Percentiles rank a stretch among this genome's conserved stretches.
Conservation (phyloP, 1,140 invertebrate genomes). For the Marisa cornuarietis region DNA sequence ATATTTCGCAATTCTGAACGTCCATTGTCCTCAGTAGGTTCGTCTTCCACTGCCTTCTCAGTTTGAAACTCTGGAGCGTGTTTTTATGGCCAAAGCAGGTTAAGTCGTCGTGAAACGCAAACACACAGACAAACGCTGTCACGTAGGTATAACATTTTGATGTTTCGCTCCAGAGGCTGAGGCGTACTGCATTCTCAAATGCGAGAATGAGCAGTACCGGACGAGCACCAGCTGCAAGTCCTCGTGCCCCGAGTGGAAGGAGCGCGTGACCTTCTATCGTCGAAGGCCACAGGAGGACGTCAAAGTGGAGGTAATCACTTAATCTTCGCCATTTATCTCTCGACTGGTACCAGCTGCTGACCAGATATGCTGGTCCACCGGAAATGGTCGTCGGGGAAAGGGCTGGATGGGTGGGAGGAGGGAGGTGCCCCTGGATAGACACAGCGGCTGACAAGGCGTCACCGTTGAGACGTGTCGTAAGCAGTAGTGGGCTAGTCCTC, state of each 20-base stretch:
- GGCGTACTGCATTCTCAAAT: constrained; percentile 70
- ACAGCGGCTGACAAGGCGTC: no score
- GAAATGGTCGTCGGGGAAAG: no score
- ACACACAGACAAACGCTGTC: background rate
- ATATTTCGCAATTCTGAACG: no score
- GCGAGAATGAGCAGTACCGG: constrained; percentile 67
- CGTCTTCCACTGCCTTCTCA: background rate
- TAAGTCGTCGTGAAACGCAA: no score
- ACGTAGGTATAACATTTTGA: no score
- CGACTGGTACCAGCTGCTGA: no score
- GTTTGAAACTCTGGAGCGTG: background rate
- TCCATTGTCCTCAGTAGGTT: background rate
- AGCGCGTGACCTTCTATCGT: constrained; percentile 61
- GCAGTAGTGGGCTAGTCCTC: no score
- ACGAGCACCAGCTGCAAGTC: constrained; percentile 65
- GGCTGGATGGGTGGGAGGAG: no score
- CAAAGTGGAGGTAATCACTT: constrained; percentile 54
- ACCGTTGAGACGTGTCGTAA: no score
- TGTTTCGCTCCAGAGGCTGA: constrained; percentile 61
- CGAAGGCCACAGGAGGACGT: constrained; percentile 58
- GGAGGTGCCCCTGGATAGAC: no score
- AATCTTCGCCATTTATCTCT: no score
- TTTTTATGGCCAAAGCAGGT: background rate
- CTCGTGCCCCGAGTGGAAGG: constrained; percentile 68
- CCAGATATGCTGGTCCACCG: no score